These are phyloP conservation scores for Eurytoma adleriae DNA, from an alignment of 2,888 invertebrate species.

Conservation along the genomic window DNA sequence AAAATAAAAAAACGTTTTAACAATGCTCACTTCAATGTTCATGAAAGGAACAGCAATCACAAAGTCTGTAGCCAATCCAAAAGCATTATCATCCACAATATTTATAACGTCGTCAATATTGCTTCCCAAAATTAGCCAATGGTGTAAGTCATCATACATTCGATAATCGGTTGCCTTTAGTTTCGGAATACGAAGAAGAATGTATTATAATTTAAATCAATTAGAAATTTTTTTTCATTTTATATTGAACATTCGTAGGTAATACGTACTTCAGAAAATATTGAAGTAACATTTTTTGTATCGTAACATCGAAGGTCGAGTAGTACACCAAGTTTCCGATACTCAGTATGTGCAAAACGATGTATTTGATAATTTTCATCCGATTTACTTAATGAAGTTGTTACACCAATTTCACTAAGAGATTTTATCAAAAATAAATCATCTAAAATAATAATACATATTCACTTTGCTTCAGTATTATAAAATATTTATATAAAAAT, in stretches of 20 bases:
- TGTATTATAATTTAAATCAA: background rate
- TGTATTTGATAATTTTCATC: conserved; percentile 6
- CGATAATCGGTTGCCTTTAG: conserved; percentile 35
- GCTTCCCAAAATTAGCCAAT: conserved; percentile 61
- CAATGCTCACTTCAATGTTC: background rate
- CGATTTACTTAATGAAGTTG: conserved; percentile 5
- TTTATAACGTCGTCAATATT: conserved; percentile 54
- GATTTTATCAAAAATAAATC: conserved; percentile 33
- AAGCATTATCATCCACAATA: conserved; percentile 61
- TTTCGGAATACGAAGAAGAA: background rate
- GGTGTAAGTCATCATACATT: conserved; percentile 41
- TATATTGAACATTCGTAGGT: background rate
- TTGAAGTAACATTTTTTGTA: background rate
- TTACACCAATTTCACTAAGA: conserved; percentile 24
- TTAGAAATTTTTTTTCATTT: no score
- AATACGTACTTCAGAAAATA: background rate
- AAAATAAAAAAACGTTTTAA: background rate
- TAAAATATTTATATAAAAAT: background rate
- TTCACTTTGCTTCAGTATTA: background rate
- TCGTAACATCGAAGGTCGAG: conserved; percentile 29
- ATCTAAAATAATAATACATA: background rate
- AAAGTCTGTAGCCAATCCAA: conserved; percentile 63
- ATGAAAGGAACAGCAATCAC: conserved; percentile 58
- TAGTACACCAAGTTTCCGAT: conserved; percentile 45
- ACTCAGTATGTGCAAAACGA: conserved; percentile 23